Conservation (phyloP, 2,797 vertebrate species). For the Enteromius fasciolatus region DNA sequence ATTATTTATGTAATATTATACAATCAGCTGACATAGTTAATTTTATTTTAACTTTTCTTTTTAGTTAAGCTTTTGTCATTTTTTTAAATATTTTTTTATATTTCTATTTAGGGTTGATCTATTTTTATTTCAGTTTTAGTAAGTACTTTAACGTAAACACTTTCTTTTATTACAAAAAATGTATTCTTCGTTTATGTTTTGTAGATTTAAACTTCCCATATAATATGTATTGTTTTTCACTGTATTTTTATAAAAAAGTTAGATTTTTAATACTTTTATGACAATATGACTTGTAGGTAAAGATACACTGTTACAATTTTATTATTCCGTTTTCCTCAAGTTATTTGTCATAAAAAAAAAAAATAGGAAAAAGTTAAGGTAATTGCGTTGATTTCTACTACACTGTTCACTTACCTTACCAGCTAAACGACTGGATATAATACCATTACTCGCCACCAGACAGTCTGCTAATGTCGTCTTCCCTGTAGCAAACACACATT, state of each 20-base stretch:
- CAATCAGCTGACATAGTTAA: neutral
- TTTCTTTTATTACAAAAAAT: neutral
- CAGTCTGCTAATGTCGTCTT: slow-evolving; percentile 97
- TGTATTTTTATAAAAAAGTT: neutral
- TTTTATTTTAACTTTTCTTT: neutral
- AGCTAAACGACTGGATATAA: slow-evolving; percentile 92
- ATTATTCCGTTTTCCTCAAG: too few relatives aligned
- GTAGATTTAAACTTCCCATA: neutral
- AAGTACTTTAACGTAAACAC: neutral
- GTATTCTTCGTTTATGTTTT: neutral
- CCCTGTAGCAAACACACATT: slow-evolving; percentile 73
- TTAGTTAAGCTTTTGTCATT: neutral
- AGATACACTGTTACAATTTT: neutral
- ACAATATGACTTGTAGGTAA: neutral
- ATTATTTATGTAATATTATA: neutral
- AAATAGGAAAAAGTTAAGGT: neutral
- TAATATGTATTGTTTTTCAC: neutral
- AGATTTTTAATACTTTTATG: neutral
- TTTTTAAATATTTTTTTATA: neutral
- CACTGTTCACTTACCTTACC: slow-evolving; percentile 84
- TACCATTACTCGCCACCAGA: slow-evolving; percentile 94
- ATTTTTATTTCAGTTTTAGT: neutral
- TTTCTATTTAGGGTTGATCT: neutral
- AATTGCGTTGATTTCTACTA: neutral
- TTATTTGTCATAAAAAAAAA: neutral